Evolutionary conservation across 2,888 invertebrate species (phyloP).

Genomic region (Notodromas monacha): DNA sequence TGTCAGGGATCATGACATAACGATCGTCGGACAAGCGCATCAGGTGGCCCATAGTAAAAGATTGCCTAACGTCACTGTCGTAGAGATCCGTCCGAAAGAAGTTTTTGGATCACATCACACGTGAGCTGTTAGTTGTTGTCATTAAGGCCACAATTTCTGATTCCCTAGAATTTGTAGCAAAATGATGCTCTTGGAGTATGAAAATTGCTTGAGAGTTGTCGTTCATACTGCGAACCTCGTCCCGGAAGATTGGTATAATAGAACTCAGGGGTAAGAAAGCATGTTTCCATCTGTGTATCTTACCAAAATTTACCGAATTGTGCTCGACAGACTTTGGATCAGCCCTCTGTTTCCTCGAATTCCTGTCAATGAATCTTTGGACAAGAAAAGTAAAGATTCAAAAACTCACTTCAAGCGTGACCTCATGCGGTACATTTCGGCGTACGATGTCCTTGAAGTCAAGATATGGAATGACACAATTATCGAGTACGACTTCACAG

Average conservation of each 20-base stretch:
- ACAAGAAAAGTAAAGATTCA: conserved; percentile 24
- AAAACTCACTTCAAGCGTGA: conserved; percentile 45
- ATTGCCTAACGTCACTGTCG: too few species aligned
- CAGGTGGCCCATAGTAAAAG: too few species aligned
- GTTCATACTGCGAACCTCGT: conserved; percentile 75
- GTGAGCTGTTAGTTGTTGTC: too few species aligned
- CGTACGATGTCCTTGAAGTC: too few species aligned
- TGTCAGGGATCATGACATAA: too few species aligned
- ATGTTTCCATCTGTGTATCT: too few species aligned
- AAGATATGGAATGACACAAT: too few species aligned
- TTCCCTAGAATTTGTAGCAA: conserved; percentile 38
- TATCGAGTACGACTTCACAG: too few species aligned
- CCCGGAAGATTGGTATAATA: conserved; percentile 64
- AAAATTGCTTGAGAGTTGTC: conserved; percentile 46
- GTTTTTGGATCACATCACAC: too few species aligned
- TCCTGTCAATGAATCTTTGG: conserved; percentile 10
- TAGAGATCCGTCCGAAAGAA: too few species aligned
- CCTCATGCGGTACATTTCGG: conserved; percentile 35
- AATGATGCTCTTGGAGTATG: conserved; percentile 54
- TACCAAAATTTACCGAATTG: conserved; percentile 7
- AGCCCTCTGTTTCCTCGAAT: conserved; percentile 34
- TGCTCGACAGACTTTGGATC: conserved; percentile 31
- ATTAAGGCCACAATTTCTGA: too few species aligned
- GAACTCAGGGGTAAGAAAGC: conserved; percentile 47
- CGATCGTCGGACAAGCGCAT: too few species aligned